Evolutionary conservation across 2,888 invertebrate genomes (phyloP).

Genomic region (Sarcophaga subvicina): DNA sequence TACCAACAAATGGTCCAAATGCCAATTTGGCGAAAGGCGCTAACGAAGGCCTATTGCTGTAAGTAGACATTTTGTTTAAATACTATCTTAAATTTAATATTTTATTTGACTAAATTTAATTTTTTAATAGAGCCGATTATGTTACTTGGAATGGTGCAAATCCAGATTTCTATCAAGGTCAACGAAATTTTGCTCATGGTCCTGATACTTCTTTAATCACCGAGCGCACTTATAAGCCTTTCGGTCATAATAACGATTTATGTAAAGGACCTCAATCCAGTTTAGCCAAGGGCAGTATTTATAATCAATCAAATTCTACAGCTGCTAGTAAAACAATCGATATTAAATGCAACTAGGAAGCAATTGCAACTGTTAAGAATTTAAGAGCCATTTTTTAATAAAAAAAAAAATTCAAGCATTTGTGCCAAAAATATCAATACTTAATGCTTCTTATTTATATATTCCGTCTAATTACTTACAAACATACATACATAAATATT

Average conservation of each 20-base stretch:
- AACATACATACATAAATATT: conserved; percentile 2
- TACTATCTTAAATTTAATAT: neutral
- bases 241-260: conserved; percentile 86
- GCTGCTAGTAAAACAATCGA: conserved; percentile 74
- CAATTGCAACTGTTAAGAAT: conserved; percentile 21
- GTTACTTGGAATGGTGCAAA: conserved; percentile 93
- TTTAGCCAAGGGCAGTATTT: conserved; percentile 90
- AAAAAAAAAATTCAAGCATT: conserved; percentile 12
- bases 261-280: conserved; percentile 88
- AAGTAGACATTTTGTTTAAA: conserved; percentile 80
- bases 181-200: conserved; percentile 83
- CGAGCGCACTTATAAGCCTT: conserved; percentile 83
- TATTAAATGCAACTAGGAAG: conserved; percentile 80
- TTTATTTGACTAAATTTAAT: neutral
- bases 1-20: conserved; percentile 87
- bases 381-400: conserved; percentile 14
- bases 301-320: conserved; percentile 85
- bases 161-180: conserved; percentile 84
- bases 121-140: conserved; percentile 87
- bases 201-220: conserved; percentile 82
- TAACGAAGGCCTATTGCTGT: conserved; percentile 90
- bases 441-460: conserved; percentile 50
- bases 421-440: conserved; percentile 49
- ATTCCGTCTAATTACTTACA: conserved; percentile 50
- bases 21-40: conserved; percentile 89